Percentiles rank a stretch among this genome's conserved stretches.
phyloP scores from a whole-genome alignment of 2,113 vertebrate genomes.

The Puma concolor region DNA sequence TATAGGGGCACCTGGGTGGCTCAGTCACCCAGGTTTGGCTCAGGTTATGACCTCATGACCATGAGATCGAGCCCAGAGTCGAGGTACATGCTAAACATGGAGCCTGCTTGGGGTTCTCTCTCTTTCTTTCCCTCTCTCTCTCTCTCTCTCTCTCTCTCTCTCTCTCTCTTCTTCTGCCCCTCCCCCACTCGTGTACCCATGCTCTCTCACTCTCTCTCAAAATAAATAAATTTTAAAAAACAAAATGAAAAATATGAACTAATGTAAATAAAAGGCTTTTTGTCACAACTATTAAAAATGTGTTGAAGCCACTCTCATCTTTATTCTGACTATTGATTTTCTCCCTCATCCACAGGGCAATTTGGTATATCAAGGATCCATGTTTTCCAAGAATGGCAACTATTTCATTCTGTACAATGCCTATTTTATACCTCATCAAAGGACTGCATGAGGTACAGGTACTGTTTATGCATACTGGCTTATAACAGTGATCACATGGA shows the following conservation, averaged over 20 bases:
- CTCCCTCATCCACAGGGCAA: conserved; percentile 8
- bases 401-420: conserved; percentile 20
- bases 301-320: background rate
- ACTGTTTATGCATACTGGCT: background rate
- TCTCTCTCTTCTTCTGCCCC: too few relatives aligned
- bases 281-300: conserved; percentile 12
- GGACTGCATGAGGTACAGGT: background rate
- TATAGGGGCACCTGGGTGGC: background rate
- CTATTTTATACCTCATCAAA: background rate
- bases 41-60: too few relatives aligned
- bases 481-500: conserved; percentile 52
- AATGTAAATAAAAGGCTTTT: conserved; percentile 26
- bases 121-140: too few relatives aligned
- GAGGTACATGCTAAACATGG: too few relatives aligned
- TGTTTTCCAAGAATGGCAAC: conserved; percentile 14
- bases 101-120: too few relatives aligned
- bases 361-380: background rate
- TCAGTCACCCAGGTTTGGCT: too few relatives aligned
- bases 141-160: too few relatives aligned
- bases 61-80: too few relatives aligned
- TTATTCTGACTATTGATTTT: conserved; percentile 37
- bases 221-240: too few relatives aligned
- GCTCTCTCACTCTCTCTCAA: too few relatives aligned
- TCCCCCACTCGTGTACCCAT: too few relatives aligned
- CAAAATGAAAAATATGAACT: conserved; percentile 46